Evolutionary conservation across 35 echinoderm and acorn worm species (phyloP), one percentile per base, ranked within the genome.

Genomic region (Apostichopus japonicus): DNA sequence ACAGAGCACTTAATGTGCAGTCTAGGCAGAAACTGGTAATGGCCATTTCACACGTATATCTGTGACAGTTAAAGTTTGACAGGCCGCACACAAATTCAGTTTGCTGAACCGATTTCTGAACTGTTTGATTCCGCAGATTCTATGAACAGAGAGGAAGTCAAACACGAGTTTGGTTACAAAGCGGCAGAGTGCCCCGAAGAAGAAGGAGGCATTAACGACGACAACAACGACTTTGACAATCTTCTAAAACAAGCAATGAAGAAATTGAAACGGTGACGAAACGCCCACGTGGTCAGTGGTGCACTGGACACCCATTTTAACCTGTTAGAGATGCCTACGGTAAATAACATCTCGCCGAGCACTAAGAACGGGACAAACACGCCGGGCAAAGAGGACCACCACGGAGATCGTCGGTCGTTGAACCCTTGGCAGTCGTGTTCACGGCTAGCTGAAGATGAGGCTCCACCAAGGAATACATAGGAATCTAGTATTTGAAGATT

Each of bases 171-270:
- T 8, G 86, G 86, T 13, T 87, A 87, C 63, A 23, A 87, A 24
- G 58, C 7, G 6, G 5, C 86, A 22, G 33, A 44, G 33, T 44
- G 33, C 33, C 33, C 33, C 33, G 33, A 44, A 3, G 53, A 23
- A 24, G 86, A 83, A 0, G 14, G 55, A 6, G 63, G 23, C 13
- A 13, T 24, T 6, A 14, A 13, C 14, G 78, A 24, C 5, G 51
- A 53, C 23, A 44, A 44, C 33, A 44, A 44, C 33, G 86, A 87
- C 86, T 87, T 87, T 87, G 86, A 87, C 56, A 58, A 62, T n/a
- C 63, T 87, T 14, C 56, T 87, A 21, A 17, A 87, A 24, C 86
- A 87, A 25, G 86, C 86, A 3, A 87, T 87, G 86, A 87, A 87
- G 86, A 87, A 87, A 23, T n/a, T 87, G 6, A 87, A 87, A 71